Evolutionary conservation across 2,888 invertebrate genomes (phyloP).

Genomic region (Conops quadrifasciatus): DNA sequence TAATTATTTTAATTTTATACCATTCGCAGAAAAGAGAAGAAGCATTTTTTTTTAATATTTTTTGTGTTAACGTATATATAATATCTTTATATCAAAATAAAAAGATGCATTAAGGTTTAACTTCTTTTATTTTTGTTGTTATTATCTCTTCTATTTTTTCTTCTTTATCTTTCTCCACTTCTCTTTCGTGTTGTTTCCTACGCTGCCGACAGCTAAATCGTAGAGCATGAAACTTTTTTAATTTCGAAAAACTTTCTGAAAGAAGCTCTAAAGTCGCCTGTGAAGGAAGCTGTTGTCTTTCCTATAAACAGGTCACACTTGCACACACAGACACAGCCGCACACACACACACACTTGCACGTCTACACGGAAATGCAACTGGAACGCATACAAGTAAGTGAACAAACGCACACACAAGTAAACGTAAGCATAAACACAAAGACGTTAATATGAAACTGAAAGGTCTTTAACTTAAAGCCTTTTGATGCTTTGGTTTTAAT

Average conservation of each 20-base stretch:
- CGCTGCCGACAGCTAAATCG: background rate
- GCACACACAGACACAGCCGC: background rate
- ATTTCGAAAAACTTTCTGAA: background rate
- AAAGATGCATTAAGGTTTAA: too few species aligned
- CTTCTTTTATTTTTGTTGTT: too few species aligned
- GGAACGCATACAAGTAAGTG: background rate
- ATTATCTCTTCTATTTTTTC: too few species aligned
- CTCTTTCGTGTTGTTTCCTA: background rate
- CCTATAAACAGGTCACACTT: background rate
- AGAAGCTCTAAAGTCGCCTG: background rate
- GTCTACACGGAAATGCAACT: background rate
- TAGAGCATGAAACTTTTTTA: conserved; percentile 10
- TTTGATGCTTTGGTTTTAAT: too few species aligned
- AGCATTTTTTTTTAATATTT: too few species aligned
- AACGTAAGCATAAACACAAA: background rate
- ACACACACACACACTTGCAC: background rate
- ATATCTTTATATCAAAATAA: too few species aligned
- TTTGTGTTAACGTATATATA: too few species aligned
- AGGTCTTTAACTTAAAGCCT: too few species aligned
- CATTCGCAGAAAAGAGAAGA: too few species aligned
- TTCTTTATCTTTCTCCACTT: background rate
- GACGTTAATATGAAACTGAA: background rate
- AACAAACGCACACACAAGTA: background rate
- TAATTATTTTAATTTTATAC: too few species aligned
- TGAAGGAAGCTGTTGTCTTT: background rate